A percentile compares a stretch with the other conserved stretches of the same genome.
phyloP scores from a whole-genome alignment of 2,797 vertebrate species.

The Sciurus carolinensis region DNA sequence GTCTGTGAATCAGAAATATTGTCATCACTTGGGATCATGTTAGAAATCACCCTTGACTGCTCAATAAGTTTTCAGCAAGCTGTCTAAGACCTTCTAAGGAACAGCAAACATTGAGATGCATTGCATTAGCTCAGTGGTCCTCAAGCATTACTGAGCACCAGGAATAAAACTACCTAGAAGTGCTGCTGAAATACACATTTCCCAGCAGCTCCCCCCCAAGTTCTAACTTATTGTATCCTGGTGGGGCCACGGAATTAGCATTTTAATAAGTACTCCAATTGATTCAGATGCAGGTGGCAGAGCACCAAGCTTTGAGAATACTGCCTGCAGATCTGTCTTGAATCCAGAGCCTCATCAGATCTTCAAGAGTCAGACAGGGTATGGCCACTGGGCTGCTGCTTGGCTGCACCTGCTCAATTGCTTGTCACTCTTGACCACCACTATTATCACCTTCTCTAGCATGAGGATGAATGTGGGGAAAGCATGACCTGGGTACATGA shows the following conservation, averaged over 20 bases:
- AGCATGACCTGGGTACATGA: background rate
- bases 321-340: background rate
- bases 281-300: background rate
- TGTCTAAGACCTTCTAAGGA: background rate
- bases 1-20: constrained; percentile 6
- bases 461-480: background rate
- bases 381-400: background rate
- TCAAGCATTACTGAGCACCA: background rate
- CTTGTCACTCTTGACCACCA: background rate
- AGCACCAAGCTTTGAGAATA: background rate
- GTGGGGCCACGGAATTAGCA: background rate
- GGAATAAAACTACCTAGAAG: constrained; percentile 12
- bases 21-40: background rate
- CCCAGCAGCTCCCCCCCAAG: background rate
- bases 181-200: background rate
- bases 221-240: background rate
- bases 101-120: background rate
- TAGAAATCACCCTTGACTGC: background rate
- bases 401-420: background rate
- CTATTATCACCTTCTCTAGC: background rate
- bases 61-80: constrained; percentile 22
- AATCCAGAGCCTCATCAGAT: background rate
- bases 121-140: background rate
- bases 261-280: constrained; percentile 1
- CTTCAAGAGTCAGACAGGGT: background rate